phyloP scores from a whole-genome alignment of 2,113 vertebrate genomes.

The Phalacrocorax carbo region DNA sequence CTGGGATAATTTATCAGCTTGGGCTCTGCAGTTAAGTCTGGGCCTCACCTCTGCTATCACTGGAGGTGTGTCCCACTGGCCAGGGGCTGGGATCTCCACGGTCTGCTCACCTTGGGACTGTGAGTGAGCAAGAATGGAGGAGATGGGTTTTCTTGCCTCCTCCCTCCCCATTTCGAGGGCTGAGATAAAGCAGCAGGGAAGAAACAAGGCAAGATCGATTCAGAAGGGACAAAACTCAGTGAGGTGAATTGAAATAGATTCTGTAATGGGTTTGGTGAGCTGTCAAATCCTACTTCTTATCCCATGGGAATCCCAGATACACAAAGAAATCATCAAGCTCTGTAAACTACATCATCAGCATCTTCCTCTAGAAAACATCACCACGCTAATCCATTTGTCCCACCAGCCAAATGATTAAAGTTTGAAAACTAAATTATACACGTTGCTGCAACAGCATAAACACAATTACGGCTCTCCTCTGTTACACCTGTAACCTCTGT shows the following conservation, averaged over 20 bases:
- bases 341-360: constrained; percentile 6
- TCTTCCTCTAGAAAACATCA: constrained; percentile 49
- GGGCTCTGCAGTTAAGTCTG: background rate
- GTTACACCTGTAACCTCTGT: background rate
- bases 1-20: constrained; percentile 12
- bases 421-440: constrained; percentile 41
- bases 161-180: background rate
- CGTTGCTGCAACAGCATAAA: background rate
- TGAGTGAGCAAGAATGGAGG: background rate
- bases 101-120: background rate
- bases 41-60: constrained; percentile 5
- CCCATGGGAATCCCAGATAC: background rate
- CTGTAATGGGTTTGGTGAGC: background rate
- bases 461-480: background rate
- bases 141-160: background rate
- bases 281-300: background rate
- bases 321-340: background rate
- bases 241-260: background rate
- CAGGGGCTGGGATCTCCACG: background rate
- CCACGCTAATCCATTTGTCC: background rate
- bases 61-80: background rate
- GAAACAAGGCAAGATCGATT: background rate
- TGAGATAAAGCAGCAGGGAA: background rate
- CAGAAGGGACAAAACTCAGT: background rate
- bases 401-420: constrained; percentile 29